phyloP scores from a whole-genome alignment of 2,113 vertebrate species.

The Phainopepla nitens region DNA sequence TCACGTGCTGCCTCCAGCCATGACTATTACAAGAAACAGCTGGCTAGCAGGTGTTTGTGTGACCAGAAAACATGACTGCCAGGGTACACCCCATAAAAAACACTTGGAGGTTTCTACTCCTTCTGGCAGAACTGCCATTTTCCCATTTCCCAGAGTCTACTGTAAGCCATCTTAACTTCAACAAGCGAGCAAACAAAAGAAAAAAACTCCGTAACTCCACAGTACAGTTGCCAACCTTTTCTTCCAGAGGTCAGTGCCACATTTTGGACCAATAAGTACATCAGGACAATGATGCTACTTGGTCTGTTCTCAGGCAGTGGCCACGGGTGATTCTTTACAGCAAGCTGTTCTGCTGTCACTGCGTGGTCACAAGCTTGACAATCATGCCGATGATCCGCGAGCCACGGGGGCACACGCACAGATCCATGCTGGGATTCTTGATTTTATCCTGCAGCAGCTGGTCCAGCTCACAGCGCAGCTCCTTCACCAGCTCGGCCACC shows the following conservation, averaged over 20 bases:
- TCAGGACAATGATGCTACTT: not conserved
- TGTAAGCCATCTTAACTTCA: not conserved
- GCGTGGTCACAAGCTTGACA: slow-evolving; percentile 92
- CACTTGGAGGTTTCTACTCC: not conserved
- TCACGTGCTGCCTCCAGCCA: not conserved
- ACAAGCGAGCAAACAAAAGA: not conserved
- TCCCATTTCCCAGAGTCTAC: not conserved
- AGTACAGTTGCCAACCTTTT: not conserved
- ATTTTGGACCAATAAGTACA: not conserved
- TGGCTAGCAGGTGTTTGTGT: not conserved
- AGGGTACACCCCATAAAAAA: not conserved
- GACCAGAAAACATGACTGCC: not conserved
- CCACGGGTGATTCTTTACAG: not conserved
- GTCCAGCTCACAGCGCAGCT: slow-evolving; percentile 91
- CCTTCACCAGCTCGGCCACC: slow-evolving; percentile 93
- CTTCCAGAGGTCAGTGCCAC: not conserved
- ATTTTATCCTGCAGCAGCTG: slow-evolving; percentile 96
- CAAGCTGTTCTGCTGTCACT: slow-evolving; percentile 58
- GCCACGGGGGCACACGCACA: slow-evolving; percentile 88
- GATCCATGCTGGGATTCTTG: slow-evolving; percentile 88
- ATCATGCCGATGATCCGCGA: slow-evolving; percentile 93
- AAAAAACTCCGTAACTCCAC: not conserved
- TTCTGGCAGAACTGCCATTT: not conserved
- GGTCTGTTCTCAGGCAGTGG: not conserved
- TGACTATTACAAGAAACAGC: not conserved